phyloP scores from a whole-genome alignment of 1,140 invertebrate genomes.

The Drosophila arizonae region DNA sequence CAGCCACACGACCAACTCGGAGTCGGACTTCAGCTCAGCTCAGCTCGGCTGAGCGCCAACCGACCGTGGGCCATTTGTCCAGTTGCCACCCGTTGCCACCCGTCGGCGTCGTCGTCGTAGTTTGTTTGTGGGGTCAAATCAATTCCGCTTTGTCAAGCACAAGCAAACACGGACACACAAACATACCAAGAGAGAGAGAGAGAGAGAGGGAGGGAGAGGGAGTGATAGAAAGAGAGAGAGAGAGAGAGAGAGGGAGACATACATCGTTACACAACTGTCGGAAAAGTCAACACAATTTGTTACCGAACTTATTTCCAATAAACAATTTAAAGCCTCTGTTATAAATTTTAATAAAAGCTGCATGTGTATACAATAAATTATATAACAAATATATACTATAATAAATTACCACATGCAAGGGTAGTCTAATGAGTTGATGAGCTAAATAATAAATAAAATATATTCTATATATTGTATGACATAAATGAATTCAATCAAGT shows the following conservation, averaged over 20 bases:
- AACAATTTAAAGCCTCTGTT: constrained; percentile 7
- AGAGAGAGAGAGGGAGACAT: constrained; percentile 9
- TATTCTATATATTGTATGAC: neutral
- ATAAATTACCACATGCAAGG: too few species aligned
- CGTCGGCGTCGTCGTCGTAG: neutral
- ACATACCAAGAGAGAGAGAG: neutral
- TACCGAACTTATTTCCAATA: constrained; percentile 11
- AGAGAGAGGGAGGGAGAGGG: constrained; percentile 5
- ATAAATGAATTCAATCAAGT: too few species aligned
- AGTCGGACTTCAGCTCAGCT: constrained; percentile 26
- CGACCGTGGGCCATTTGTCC: constrained; percentile 56
- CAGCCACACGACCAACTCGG: constrained; percentile 15
- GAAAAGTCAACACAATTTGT: constrained; percentile 45
- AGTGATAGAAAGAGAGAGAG: too few species aligned
- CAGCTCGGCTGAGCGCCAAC: constrained; percentile 32
- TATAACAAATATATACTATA: neutral
- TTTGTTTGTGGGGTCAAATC: constrained; percentile 41
- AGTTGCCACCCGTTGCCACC: constrained; percentile 3
- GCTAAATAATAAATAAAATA: neutral
- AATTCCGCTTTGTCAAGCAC: constrained; percentile 60
- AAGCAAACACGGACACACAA: constrained; percentile 27
- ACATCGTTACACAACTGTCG: constrained; percentile 35
- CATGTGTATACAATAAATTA: neutral
- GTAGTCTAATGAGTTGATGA: neutral
- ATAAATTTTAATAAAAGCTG: neutral